A percentile compares a stretch with the other conserved stretches of the same genome.
Conservation (phyloP, 2,113 vertebrate genomes). For the Alectura lathami region DNA sequence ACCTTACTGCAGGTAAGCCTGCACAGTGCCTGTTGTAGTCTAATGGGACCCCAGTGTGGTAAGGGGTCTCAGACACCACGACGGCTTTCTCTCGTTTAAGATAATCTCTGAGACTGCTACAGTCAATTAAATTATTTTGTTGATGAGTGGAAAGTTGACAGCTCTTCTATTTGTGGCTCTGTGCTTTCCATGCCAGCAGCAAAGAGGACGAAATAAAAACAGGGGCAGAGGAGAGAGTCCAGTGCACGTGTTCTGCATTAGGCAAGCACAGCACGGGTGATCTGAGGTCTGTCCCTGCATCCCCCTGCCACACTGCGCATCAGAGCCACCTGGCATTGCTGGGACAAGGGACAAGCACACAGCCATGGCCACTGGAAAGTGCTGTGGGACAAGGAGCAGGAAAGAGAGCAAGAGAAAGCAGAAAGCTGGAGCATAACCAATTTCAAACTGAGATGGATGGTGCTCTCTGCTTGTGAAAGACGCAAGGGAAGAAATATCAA, state of each 20-base stretch:
- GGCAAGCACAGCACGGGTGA: neutral
- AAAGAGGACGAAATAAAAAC: neutral
- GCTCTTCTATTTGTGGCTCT: neutral
- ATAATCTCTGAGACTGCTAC: neutral
- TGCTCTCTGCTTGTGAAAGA: neutral
- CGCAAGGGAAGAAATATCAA: neutral
- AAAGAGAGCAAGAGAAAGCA: neutral
- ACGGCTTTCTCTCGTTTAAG: neutral
- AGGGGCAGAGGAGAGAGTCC: neutral
- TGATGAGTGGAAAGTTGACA: neutral
- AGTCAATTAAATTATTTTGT: neutral
- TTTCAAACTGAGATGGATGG: slow-evolving; percentile 21
- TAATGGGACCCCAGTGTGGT: neutral
- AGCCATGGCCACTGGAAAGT: neutral
- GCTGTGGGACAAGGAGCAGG: neutral
- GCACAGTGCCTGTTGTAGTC: fast-evolving
- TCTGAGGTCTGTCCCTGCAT: neutral
- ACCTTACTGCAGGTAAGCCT: too few species aligned
- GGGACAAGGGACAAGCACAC: neutral
- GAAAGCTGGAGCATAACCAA: neutral
- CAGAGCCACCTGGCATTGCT: neutral
- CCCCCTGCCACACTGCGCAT: neutral
- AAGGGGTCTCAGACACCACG: neutral
- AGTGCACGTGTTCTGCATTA: neutral
- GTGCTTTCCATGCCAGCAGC: neutral